These are phyloP conservation scores for Gryon sp. DNA, from an alignment of 1,140 invertebrate genomes.

Conservation along the genomic window DNA sequence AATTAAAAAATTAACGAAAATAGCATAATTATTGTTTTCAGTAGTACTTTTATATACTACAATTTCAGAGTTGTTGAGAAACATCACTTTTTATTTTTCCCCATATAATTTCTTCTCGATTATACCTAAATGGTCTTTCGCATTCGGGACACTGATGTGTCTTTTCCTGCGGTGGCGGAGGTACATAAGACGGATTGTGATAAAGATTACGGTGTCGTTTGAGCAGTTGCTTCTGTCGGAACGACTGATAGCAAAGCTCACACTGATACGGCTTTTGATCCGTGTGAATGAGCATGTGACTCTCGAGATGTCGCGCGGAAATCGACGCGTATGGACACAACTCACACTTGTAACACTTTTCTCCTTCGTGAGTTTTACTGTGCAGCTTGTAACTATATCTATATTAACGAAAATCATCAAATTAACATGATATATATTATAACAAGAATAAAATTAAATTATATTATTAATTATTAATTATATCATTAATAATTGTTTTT, in stretches of 20 bases:
- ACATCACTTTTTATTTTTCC: no score
- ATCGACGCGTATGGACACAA: conserved; percentile 96
- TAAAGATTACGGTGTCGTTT: conserved; percentile 95
- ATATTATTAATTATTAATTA: conserved; percentile 1
- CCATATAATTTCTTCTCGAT: no score
- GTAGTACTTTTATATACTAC: no score
- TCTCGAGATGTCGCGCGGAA: conserved; percentile 94
- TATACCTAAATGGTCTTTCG: conserved; percentile 85
- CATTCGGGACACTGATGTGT: conserved; percentile 95
- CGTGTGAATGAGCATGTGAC: conserved; percentile 97
- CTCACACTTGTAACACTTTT: conserved; percentile 98
- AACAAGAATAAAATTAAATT: neutral
- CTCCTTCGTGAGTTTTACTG: conserved; percentile 95
- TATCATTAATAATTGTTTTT: neutral
- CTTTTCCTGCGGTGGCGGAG: conserved; percentile 93
- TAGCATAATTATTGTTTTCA: no score
- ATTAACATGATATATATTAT: no score
- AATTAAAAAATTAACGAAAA: no score
- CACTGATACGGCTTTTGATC: conserved; percentile 95
- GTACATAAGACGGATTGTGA: conserved; percentile 94
- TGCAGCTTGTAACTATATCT: conserved; percentile 87
- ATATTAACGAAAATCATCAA: conserved; percentile 33
- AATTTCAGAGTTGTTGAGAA: no score
- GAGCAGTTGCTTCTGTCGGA: conserved; percentile 94
- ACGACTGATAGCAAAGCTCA: conserved; percentile 88